Percentiles rank a stretch among this genome's conserved stretches.
These are phyloP conservation scores for Callimorpha dominula DNA, from an alignment of 2,888 invertebrate genomes.

Conservation along the genomic window DNA sequence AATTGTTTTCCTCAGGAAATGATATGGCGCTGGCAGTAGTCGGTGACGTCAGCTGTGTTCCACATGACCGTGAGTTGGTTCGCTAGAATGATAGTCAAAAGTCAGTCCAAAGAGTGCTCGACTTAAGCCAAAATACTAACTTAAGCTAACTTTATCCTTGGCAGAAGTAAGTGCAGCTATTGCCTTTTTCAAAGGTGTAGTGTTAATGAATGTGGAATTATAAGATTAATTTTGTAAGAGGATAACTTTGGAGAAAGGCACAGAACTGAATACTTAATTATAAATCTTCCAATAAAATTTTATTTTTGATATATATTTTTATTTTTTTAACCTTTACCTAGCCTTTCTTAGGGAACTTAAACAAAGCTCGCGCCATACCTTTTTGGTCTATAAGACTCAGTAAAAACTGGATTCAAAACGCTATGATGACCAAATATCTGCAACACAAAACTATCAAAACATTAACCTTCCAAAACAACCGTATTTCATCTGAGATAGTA, in stretches of 20 bases:
- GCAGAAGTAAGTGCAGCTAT: not conserved
- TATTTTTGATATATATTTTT: too few species aligned
- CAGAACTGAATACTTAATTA: not conserved
- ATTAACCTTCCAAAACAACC: too few species aligned
- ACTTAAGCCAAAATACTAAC: conserved; percentile 5
- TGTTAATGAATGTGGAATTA: conserved; percentile 2
- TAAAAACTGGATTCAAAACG: too few species aligned
- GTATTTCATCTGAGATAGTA: too few species aligned
- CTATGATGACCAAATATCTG: too few species aligned
- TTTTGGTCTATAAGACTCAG: too few species aligned
- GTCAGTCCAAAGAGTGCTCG: not conserved
- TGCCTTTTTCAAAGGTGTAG: not conserved
- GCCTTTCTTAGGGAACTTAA: too few species aligned
- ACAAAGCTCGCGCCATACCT: too few species aligned
- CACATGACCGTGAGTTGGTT: conserved; percentile 59
- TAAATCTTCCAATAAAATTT: conserved; percentile 6
- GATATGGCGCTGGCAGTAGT: conserved; percentile 72
- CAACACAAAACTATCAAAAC: too few species aligned
- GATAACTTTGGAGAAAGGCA: not conserved
- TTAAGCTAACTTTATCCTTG: conserved; percentile 6
- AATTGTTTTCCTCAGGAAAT: conserved; percentile 51
- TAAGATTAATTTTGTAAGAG: conserved; percentile 7
- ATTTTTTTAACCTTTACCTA: not conserved
- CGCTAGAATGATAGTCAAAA: not conserved
- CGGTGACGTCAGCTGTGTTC: conserved; percentile 69